phyloP scores from a whole-genome alignment of 92 coral and sea anemone species.

The Plumapathes pennacea region DNA sequence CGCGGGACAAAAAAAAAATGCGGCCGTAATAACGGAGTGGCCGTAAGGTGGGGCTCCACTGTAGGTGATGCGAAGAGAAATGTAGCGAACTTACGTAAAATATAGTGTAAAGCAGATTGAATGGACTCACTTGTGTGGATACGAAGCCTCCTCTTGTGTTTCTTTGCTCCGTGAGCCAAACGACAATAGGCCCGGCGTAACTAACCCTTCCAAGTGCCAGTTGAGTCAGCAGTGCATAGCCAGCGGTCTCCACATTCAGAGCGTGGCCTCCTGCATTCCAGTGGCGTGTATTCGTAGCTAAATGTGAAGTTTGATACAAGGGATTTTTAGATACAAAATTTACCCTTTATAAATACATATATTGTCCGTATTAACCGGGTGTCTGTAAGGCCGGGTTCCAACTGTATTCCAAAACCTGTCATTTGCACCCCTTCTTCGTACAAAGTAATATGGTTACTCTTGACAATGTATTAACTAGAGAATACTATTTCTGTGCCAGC shows the following conservation, averaged over 20 bases:
- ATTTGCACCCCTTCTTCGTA: too few species aligned
- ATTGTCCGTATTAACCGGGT: background rate
- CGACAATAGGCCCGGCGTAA: slow-evolving; percentile 96
- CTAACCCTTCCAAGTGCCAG: slow-evolving; percentile 65
- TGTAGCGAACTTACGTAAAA: too few species aligned
- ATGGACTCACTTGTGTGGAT: slow-evolving; percentile 96
- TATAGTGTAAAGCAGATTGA: too few species aligned
- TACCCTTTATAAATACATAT: background rate
- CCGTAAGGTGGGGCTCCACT: too few species aligned
- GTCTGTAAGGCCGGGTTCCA: too few species aligned
- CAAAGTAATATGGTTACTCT: too few species aligned
- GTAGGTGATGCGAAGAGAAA: too few species aligned
- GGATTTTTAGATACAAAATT: background rate
- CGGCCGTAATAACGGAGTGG: too few species aligned
- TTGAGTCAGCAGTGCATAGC: slow-evolving; percentile 89
- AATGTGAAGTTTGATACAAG: background rate
- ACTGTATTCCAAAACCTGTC: too few species aligned
- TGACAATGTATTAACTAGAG: too few species aligned
- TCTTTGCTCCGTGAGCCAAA: slow-evolving; percentile 88
- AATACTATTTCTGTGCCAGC: too few species aligned
- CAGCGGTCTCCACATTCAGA: slow-evolving; percentile 89
- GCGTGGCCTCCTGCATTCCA: slow-evolving; percentile 97
- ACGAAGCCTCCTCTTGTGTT: slow-evolving; percentile 88
- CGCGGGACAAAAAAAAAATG: too few species aligned
- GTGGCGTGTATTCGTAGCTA: slow-evolving; percentile 76